These are phyloP conservation scores for Tribolium castaneum DNA, from an alignment of 1,140 invertebrate species.

Conservation along the genomic window DNA sequence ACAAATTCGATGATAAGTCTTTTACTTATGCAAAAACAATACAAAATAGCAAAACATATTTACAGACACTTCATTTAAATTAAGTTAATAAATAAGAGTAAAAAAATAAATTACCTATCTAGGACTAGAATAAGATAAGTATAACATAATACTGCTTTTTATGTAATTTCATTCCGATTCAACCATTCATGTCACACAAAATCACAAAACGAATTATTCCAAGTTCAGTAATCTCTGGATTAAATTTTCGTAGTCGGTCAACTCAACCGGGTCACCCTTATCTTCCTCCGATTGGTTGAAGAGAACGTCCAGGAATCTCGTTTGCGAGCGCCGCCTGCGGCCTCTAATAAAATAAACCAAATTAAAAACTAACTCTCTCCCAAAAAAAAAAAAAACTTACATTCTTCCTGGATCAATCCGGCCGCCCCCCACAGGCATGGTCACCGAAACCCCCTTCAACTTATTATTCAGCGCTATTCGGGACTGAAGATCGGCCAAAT, in stretches of 20 bases:
- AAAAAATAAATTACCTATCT: slow-evolving; percentile 16
- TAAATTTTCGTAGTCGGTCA: slow-evolving; percentile 40
- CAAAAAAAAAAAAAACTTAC: slow-evolving; percentile 40
- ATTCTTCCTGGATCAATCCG: slow-evolving; percentile 46
- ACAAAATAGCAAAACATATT: not conserved
- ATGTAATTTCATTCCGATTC: not conserved
- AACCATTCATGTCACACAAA: not conserved
- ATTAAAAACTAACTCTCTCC: not conserved
- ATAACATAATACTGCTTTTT: slow-evolving; percentile 12
- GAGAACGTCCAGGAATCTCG: slow-evolving; percentile 48
- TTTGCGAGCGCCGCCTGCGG: slow-evolving; percentile 50
- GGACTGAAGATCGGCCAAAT: slow-evolving; percentile 50
- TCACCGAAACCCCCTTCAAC: slow-evolving; percentile 50
- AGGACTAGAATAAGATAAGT: slow-evolving; percentile 34
- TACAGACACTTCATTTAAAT: not conserved
- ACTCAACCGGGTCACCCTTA: slow-evolving; percentile 45
- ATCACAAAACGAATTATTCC: slow-evolving; percentile 21
- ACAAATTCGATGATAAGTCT: not conserved
- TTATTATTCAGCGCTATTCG: slow-evolving; percentile 47
- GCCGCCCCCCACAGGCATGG: slow-evolving; percentile 50
- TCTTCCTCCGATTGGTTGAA: slow-evolving; percentile 57
- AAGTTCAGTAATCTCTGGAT: slow-evolving; percentile 16
- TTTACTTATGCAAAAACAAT: slow-evolving; percentile 2
- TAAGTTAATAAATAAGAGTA: slow-evolving; percentile 8
- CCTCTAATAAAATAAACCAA: slow-evolving; percentile 50